A percentile compares a stretch with the other conserved stretches of the same genome.
Evolutionary conservation across 2,888 invertebrate species (phyloP).

Genomic region (Mimumesa dahlbomi): DNA sequence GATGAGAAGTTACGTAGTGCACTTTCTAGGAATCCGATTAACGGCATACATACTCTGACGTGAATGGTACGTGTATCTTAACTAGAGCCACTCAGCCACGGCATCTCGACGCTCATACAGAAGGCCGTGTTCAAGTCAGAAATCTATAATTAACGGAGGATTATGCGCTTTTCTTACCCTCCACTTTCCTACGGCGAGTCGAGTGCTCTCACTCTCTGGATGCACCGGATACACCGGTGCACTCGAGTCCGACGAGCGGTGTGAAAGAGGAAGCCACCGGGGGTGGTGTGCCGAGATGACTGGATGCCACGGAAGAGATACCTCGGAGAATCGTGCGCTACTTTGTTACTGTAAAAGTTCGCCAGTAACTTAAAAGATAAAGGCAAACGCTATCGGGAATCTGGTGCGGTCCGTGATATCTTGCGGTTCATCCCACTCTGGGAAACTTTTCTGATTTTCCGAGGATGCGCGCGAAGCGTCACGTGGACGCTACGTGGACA

Average conservation of each 20-base stretch:
- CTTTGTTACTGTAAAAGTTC: conserved; percentile 45
- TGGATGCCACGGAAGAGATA: not conserved
- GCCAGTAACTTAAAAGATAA: conserved; percentile 60
- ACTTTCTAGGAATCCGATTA: too few species aligned
- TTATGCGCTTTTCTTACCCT: conserved; percentile 23
- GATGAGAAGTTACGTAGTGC: too few species aligned
- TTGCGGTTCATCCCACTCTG: not conserved
- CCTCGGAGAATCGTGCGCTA: not conserved
- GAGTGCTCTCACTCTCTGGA: conserved; percentile 10
- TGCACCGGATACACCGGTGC: conserved; percentile 27
- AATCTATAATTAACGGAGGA: conserved; percentile 47
- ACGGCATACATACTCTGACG: too few species aligned
- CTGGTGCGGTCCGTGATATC: conserved; percentile 7
- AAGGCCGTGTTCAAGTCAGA: not conserved
- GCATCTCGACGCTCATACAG: not conserved
- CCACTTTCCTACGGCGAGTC: not conserved
- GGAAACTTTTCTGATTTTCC: conserved; percentile 61
- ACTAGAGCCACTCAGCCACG: not conserved
- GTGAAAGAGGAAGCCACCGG: not conserved
- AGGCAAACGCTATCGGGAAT: conserved; percentile 57
- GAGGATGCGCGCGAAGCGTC: conserved; percentile 20
- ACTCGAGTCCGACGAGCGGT: conserved; percentile 14
- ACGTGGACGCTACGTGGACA: conserved; percentile 4
- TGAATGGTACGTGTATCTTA: too few species aligned
- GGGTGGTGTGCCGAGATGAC: not conserved